Evolutionary conservation across 2,797 vertebrate species (phyloP).

Genomic region (Lepilemur ruficaudatus): DNA sequence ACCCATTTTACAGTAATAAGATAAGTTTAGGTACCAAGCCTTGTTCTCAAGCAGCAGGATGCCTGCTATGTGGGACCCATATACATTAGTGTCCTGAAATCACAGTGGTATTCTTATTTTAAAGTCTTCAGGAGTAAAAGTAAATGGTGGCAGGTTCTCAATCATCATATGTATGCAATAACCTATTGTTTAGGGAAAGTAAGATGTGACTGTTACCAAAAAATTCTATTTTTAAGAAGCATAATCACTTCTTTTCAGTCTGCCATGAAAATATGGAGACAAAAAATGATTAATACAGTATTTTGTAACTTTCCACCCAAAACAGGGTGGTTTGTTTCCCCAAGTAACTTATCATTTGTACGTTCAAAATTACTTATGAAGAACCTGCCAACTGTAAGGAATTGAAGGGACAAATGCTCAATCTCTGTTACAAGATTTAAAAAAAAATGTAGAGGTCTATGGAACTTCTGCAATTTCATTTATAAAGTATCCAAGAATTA

Average conservation of each 20-base stretch:
- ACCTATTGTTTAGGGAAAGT: neutral
- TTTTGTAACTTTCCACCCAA: neutral
- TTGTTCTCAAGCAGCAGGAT: conserved; percentile 65
- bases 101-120: neutral
- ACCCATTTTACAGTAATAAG: neutral
- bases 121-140: neutral
- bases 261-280: neutral
- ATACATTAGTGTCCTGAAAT: conserved; percentile 50
- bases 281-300: neutral
- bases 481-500: conserved; percentile 63
- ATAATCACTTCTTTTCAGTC: neutral
- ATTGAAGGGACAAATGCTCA: conserved; percentile 16
- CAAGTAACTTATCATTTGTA: conserved; percentile 10
- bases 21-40: neutral
- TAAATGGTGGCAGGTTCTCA: neutral
- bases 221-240: neutral
- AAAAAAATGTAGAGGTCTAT: conserved; percentile 35
- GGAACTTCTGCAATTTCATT: conserved; percentile 53
- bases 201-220: neutral
- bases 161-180: neutral
- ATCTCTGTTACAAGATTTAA: neutral
- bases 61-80: conserved; percentile 52
- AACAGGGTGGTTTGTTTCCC: neutral
- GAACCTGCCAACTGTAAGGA: neutral
- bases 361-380: conserved; percentile 35